Conservation (phyloP, 2,888 invertebrate species). For the Cordilura impudica region DNA sequence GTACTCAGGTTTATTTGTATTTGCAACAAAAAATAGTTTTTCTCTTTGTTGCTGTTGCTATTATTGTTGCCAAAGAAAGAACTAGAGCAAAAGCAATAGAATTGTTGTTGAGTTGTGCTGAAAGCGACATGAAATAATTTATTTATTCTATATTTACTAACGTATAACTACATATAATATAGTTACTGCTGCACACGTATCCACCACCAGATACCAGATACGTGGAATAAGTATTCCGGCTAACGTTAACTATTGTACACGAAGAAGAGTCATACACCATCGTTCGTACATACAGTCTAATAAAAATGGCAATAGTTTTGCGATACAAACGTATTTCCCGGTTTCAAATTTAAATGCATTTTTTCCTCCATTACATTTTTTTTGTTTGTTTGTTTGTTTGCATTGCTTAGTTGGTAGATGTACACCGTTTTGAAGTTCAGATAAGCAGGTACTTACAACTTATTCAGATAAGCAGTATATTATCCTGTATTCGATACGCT, state of each 20-base stretch:
- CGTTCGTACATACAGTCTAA: background rate
- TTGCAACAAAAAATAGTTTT: constrained; percentile 11
- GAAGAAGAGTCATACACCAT: background rate
- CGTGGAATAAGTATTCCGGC: constrained; percentile 9
- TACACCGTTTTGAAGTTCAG: constrained; percentile 13
- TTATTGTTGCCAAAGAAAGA: constrained; percentile 37
- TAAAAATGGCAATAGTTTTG: constrained; percentile 40
- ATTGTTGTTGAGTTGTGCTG: constrained; percentile 52
- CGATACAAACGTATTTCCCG: constrained; percentile 25
- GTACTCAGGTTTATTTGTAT: constrained; percentile 32
- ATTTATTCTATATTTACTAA: constrained; percentile 52
- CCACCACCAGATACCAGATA: constrained; percentile 5
- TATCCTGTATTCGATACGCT: no score
- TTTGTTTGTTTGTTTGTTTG: background rate
- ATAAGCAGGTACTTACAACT: no score
- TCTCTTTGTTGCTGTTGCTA: constrained; percentile 17
- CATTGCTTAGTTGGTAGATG: background rate
- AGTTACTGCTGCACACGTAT: constrained; percentile 36
- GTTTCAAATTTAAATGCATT: constrained; percentile 12
- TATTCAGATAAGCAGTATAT: no score
- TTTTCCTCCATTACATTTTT: background rate
- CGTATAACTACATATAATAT: constrained; percentile 11
- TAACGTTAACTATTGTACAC: background rate
- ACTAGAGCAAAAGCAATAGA: constrained; percentile 46
- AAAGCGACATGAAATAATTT: constrained; percentile 58